These are phyloP conservation scores for Holacanthella duospinosa DNA, from an alignment of 2,888 invertebrate genomes.

Conservation along the genomic window DNA sequence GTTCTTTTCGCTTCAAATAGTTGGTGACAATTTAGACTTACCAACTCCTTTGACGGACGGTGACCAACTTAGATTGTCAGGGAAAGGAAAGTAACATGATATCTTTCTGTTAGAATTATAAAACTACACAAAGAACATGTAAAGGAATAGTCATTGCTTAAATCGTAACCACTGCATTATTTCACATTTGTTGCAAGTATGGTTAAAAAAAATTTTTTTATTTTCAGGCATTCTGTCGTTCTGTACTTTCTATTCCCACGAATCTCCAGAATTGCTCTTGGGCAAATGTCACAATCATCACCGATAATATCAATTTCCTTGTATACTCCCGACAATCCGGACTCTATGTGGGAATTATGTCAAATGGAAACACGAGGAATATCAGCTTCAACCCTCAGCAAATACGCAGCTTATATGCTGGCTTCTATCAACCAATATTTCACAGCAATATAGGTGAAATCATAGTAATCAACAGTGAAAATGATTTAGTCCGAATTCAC, in stretches of 20 bases:
- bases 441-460: neutral
- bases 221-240: neutral
- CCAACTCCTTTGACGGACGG: too few relatives aligned
- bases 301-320: neutral
- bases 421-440: neutral
- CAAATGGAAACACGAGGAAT: neutral
- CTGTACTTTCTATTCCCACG: neutral
- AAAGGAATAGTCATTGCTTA: too few relatives aligned
- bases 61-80: too few relatives aligned
- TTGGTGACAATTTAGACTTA: too few relatives aligned
- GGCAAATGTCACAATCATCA: neutral
- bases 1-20: too few relatives aligned
- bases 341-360: neutral
- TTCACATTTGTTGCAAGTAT: too few relatives aligned
- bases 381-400: too few relatives aligned
- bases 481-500: neutral
- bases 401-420: neutral
- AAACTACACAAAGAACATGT: too few relatives aligned
- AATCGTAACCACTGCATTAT: too few relatives aligned
- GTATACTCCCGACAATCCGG: neutral
- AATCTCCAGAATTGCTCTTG: neutral
- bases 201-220: too few relatives aligned
- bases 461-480: neutral
- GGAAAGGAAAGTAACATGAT: too few relatives aligned
- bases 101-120: too few relatives aligned